Evolutionary conservation across 2,113 vertebrate genomes (phyloP).

Genomic region (Riparia riparia): DNA sequence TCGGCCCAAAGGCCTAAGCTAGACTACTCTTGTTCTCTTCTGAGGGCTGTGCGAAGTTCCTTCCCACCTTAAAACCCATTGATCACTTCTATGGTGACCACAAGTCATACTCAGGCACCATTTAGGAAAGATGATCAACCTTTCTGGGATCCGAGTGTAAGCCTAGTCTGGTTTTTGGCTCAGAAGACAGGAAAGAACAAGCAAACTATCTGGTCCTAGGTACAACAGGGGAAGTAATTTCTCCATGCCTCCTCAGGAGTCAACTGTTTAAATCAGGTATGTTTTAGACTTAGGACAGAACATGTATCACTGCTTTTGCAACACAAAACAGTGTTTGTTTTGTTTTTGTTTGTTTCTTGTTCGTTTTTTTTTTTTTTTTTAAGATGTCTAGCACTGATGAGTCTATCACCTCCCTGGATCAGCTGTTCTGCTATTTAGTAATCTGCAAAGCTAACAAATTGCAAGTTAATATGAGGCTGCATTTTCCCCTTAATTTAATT

Average conservation of each 20-base stretch:
- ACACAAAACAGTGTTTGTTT: too few species aligned
- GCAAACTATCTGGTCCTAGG: neutral
- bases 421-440: conserved; percentile 6
- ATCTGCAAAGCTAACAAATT: neutral
- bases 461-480: neutral
- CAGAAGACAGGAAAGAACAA: neutral
- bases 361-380: neutral
- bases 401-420: neutral
- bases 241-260: neutral
- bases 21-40: neutral
- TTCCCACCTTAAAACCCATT: neutral
- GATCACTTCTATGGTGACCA: neutral
- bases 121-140: neutral
- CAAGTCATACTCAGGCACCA: neutral
- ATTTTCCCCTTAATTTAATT: conserved; percentile 25
- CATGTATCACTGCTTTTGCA: neutral
- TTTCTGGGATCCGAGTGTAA: neutral
- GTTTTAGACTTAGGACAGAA: neutral
- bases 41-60: neutral
- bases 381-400: neutral
- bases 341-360: too few species aligned
- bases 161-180: neutral
- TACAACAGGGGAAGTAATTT: neutral
- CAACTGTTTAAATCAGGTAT: neutral
- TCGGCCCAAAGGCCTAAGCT: neutral